Conservation (phyloP, 2,113 vertebrate species). For the Phalacrocorax aristotelis region DNA sequence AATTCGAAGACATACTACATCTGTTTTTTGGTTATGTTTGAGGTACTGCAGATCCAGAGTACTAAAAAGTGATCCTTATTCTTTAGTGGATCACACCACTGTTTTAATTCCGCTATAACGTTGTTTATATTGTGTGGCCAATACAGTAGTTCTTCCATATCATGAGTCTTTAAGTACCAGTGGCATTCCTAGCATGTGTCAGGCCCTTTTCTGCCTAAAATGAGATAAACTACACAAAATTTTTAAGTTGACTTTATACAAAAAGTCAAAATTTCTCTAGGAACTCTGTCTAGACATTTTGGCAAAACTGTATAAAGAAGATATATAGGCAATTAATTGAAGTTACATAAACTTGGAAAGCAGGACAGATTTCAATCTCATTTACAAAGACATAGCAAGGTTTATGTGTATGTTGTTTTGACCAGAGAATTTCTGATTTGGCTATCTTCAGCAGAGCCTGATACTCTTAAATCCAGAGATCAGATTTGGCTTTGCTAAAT, state of each 20-base stretch:
- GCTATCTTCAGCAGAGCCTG: background rate
- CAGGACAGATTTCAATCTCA: background rate
- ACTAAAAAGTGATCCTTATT: background rate
- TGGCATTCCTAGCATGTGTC: background rate
- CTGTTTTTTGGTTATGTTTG: background rate
- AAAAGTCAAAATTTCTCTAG: background rate
- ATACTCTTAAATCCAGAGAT: background rate
- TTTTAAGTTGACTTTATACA: background rate
- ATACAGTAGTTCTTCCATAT: background rate
- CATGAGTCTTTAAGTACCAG: background rate
- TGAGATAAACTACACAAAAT: fast-evolving
- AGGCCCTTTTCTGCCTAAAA: background rate
- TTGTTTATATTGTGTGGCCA: background rate
- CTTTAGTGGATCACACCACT: background rate
- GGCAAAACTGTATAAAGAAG: background rate
- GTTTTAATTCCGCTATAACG: background rate
- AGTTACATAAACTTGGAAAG: background rate
- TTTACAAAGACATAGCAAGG: background rate
- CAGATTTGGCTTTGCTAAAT: background rate
- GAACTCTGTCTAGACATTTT: background rate
- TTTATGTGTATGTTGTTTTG: background rate
- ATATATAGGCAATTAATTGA: background rate
- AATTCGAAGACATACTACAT: background rate
- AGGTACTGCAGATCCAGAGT: background rate
- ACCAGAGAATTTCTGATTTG: background rate